These are phyloP conservation scores for Xestobium rufovillosum DNA, from an alignment of 2,888 invertebrate species.

Conservation along the genomic window DNA sequence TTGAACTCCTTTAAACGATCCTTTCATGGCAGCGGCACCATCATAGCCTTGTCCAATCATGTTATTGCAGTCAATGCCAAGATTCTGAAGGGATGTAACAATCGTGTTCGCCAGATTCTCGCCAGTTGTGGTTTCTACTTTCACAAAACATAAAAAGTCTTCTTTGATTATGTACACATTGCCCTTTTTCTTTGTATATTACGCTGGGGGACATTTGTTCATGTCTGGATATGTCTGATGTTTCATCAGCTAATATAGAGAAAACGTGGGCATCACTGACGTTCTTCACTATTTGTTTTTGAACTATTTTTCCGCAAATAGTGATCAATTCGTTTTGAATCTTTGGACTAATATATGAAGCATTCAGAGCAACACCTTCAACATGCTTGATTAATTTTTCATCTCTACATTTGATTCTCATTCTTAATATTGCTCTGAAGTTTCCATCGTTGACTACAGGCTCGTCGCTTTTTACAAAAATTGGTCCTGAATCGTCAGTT, in stretches of 20 bases:
- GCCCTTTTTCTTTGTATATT: slow-evolving; percentile 17
- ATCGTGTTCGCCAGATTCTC: neutral
- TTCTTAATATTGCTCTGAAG: slow-evolving; percentile 29
- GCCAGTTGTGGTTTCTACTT: neutral
- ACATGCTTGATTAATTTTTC: slow-evolving; percentile 21
- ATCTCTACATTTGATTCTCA: slow-evolving; percentile 27
- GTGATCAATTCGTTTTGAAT: slow-evolving; percentile 30
- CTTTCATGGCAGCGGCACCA: slow-evolving; percentile 8
- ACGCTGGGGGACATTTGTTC: slow-evolving; percentile 28
- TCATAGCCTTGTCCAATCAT: slow-evolving; percentile 8
- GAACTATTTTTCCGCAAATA: slow-evolving; percentile 22
- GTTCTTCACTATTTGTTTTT: slow-evolving; percentile 22
- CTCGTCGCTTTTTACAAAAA: neutral
- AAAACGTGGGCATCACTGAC: slow-evolving; percentile 26
- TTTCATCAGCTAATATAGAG: slow-evolving; percentile 28
- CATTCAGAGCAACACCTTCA: slow-evolving; percentile 19
- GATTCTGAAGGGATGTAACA: neutral
- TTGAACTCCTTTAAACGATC: slow-evolving; percentile 6
- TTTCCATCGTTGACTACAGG: slow-evolving; percentile 27
- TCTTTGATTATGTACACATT: neutral
- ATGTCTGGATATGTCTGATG: slow-evolving; percentile 26
- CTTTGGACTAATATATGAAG: slow-evolving; percentile 27
- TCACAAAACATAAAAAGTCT: neutral
- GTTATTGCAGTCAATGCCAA: neutral
- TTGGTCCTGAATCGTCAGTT: neutral